Conservation (phyloP, 2,113 vertebrate species). For the Egretta garzetta region DNA sequence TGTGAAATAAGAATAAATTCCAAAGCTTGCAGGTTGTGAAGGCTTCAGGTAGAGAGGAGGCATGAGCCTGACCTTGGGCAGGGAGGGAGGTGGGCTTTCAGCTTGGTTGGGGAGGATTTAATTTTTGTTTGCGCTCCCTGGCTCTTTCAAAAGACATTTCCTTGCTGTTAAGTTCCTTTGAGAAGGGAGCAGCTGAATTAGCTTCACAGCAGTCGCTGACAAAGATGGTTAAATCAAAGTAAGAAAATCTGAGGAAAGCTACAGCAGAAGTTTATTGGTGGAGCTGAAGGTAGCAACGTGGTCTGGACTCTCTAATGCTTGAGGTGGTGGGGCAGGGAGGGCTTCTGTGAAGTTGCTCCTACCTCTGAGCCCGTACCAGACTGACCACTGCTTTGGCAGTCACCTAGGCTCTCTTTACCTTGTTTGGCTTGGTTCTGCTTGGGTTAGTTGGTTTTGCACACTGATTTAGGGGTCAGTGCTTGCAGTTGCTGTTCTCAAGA, state of each 20-base stretch:
- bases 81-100: background rate
- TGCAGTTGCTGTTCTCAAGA: background rate
- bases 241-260: background rate
- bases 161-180: background rate
- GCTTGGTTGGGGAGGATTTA: background rate
- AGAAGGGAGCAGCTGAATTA: background rate
- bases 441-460: background rate
- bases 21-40: background rate
- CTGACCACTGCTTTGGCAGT: background rate
- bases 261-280: background rate
- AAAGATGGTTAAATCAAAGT: background rate
- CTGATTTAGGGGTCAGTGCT: background rate
- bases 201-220: background rate
- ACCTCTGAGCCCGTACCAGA: background rate
- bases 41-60: background rate
- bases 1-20: background rate
- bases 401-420: background rate
- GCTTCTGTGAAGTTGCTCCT: background rate
- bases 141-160: background rate
- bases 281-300: background rate
- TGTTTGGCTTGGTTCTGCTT: background rate
- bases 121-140: background rate
- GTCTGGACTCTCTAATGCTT: background rate
- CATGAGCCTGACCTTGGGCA: background rate
- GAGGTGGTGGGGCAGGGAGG: background rate